A percentile compares a stretch with the other conserved stretches of the same genome.
Evolutionary conservation across 2,113 vertebrate genomes (phyloP).

Genomic region (Desmodus rotundus): DNA sequence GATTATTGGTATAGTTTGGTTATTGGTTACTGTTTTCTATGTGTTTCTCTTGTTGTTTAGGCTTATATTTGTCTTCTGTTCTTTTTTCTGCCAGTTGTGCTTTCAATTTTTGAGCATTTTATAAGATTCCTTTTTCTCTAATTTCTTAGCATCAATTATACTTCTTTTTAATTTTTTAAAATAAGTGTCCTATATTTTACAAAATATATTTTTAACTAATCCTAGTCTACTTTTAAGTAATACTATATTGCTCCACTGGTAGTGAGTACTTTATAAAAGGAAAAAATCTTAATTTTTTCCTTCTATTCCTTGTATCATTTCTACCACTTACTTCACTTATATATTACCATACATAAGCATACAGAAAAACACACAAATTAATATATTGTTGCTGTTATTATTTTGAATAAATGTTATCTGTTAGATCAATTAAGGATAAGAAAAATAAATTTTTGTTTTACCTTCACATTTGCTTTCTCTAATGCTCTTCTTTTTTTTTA

Average conservation of each 20-base stretch:
- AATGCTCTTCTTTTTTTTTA: neutral
- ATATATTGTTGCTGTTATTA: neutral
- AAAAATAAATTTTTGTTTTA: neutral
- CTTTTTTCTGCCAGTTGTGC: neutral
- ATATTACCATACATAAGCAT: neutral
- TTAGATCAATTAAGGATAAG: neutral
- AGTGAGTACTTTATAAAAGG: neutral
- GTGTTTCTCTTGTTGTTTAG: neutral
- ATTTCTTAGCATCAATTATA: neutral
- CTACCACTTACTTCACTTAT: neutral
- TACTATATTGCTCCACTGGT: neutral
- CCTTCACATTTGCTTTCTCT: neutral
- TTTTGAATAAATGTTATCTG: neutral
- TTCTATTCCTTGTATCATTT: neutral
- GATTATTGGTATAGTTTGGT: neutral
- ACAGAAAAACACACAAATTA: neutral
- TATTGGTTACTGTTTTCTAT: neutral
- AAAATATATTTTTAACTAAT: neutral
- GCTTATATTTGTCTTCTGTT: neutral
- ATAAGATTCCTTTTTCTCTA: neutral
- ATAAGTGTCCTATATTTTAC: neutral
- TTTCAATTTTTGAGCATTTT: neutral
- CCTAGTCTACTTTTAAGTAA: neutral
- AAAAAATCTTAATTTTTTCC: neutral
- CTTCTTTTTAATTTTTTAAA: neutral